phyloP scores from a whole-genome alignment of 2,888 invertebrate species.

The Trichogramma evanescens region DNA sequence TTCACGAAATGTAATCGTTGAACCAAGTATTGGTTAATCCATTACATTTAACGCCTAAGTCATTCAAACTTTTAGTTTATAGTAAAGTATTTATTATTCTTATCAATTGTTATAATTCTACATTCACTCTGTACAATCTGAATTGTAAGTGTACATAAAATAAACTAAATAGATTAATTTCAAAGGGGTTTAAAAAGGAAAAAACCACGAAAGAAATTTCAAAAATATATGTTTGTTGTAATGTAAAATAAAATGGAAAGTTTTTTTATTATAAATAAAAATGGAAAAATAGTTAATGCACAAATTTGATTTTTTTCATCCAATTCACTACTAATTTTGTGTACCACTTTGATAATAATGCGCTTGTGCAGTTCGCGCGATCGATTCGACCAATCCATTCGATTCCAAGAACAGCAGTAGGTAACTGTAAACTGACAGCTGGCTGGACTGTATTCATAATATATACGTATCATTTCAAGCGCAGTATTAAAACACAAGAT shows the following conservation, averaged over 20 bases:
- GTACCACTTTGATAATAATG: neutral
- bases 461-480: too few relatives aligned
- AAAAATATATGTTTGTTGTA: slow-evolving; percentile 19
- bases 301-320: neutral
- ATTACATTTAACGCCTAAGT: slow-evolving; percentile 11
- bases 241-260: slow-evolving; percentile 14
- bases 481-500: too few relatives aligned
- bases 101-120: neutral
- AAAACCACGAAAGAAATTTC: too few relatives aligned
- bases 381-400: too few relatives aligned
- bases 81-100: slow-evolving; percentile 3
- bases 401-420: too few relatives aligned
- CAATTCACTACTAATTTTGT: neutral
- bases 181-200: slow-evolving; percentile 8
- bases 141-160: slow-evolving; percentile 11
- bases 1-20: too few relatives aligned
- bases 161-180: too few relatives aligned
- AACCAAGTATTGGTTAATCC: too few relatives aligned
- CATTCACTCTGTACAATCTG: slow-evolving; percentile 13
- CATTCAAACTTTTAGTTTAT: slow-evolving; percentile 8
- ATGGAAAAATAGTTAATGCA: slow-evolving; percentile 1
- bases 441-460: too few relatives aligned
- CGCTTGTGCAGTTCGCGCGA: too few relatives aligned
- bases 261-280: slow-evolving; percentile 19
- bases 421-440: too few relatives aligned